Conservation (phyloP, 1,140 invertebrate species). For the Asobara japonica region DNA sequence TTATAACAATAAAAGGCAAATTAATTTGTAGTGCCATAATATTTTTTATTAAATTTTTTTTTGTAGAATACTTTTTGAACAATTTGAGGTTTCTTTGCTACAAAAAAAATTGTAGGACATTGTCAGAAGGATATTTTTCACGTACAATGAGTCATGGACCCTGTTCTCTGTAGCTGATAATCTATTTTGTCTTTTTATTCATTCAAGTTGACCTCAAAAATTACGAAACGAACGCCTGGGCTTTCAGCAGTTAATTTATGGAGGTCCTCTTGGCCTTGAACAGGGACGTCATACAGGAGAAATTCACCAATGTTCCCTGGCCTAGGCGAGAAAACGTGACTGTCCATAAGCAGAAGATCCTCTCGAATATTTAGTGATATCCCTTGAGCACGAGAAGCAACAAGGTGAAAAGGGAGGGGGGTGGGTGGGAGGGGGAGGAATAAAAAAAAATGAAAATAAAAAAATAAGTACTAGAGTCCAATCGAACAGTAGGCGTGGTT, state of each 20-base stretch:
- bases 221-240: background rate
- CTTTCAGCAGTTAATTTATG: constrained; percentile 5
- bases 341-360: background rate
- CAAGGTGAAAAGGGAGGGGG: background rate
- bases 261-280: constrained; percentile 5
- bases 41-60: background rate
- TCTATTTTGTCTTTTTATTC: background rate
- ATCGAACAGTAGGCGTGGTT: constrained; percentile 8
- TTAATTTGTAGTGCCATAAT: background rate
- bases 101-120: too few relatives aligned
- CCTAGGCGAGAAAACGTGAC: constrained; percentile 4
- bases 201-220: background rate
- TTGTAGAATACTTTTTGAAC: too few relatives aligned
- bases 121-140: too few relatives aligned
- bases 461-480: background rate
- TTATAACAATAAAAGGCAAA: background rate
- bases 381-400: background rate
- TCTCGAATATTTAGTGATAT: background rate
- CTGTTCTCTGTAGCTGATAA: too few relatives aligned
- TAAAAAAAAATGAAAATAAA: background rate
- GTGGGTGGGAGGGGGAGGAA: background rate
- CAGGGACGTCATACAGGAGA: background rate
- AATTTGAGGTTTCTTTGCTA: too few relatives aligned
- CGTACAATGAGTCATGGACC: too few relatives aligned
- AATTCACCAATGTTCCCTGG: background rate